Base-by-base conservation (phyloP, 1,140 invertebrate genomes). In the Trichoplusia ni region DNA sequence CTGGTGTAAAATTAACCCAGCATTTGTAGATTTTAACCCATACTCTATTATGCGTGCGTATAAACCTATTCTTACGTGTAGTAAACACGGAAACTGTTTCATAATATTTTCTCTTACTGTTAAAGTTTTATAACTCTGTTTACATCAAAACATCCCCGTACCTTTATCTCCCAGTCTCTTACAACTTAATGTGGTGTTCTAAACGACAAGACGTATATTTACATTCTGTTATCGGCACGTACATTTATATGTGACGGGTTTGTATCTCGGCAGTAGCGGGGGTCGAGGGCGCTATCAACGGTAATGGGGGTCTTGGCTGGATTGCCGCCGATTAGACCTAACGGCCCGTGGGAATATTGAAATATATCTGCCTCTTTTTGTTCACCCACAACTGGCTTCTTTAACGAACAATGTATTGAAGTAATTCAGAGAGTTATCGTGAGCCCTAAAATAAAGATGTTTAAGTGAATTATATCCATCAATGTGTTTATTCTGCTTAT, bases 301-400 rank as follows among this genome's bases (percentile, higher is more conserved):
- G 75, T 83, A 83, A 83, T 83, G 75, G 75, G 62, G 81, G 73
- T 73, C 77, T 70, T 67, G 67, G 56, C 60, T 75, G 73, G 73
- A 73, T 71, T 67, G 76, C 62, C 72, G 64, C 63, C 79, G 79
- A 83, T 83, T 81, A 81, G 63, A 67, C 66, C 66, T 81, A 81
- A 82, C 76, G 70, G 61, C 72, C 70, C 37, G 35, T 33, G 62
- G 53, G 70, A 29, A 67, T 75, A 73, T 75, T 73, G 64, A 75
- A 71, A 71, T 67, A 64, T 65, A 37, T 61, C 16, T 42, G 19
- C 4, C 54, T 31, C 13, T 56, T 56, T 19, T 21, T 61, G 18
- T 33, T 23, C 38, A 42, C 35, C 27, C 31, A 35, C 33, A 27
- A 56, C 51, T 40, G 33, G 19, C 35, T 37, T 56, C 33, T 49